Base-by-base conservation (phyloP, 2,113 vertebrate genomes). In the Onychostoma macrolepis region DNA sequence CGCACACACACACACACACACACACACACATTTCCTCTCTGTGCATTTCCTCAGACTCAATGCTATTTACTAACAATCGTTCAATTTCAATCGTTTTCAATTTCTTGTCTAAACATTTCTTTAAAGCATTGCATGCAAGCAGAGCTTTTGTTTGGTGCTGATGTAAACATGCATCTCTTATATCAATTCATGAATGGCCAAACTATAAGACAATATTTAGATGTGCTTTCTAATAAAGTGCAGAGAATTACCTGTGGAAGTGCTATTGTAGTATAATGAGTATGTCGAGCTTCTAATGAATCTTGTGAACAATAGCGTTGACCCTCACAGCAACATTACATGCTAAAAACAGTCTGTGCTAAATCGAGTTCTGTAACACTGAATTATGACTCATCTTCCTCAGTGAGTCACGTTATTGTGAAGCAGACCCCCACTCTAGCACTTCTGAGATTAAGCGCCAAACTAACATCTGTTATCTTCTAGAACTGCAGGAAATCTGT, bases 351-450 rank as follows among this genome's bases (percentile, higher is more conserved):
- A 75, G n/a, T 84, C 21, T 84, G 41, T 38, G 58, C 79, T 81
- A 56, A 76, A 45, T 85, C 53, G 24, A 30, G 72, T 76, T 45
- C 36, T 85, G 38, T 43, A 58, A 85, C 26, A 12, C 41, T 65
- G 33, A 28, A 45, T 81, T 30, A 48, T 85, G 84, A 85, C 72
- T 85, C 84, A 85, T 85, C 36, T 85, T 85, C 72, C 72, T 65
- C 56, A 85, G 11, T 85, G 84, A 85, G 26, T 85, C 74, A 85
- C 13, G 4, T 65, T 85, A 48, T 43, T 85, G 74, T 28, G 41
- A 85, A 67, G 30, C 58, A 63, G 38, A 65, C 41, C 74, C 26
- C 30, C 12, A 78, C 38, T 75, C 33, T 30, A 78, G n/a, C 19
- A 45, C 13, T 81, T 65, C 58, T 43, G 58, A 45, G 58, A 45